Evolutionary conservation across 2,113 vertebrate genomes (phyloP).

Genomic region (Marmota monax): DNA sequence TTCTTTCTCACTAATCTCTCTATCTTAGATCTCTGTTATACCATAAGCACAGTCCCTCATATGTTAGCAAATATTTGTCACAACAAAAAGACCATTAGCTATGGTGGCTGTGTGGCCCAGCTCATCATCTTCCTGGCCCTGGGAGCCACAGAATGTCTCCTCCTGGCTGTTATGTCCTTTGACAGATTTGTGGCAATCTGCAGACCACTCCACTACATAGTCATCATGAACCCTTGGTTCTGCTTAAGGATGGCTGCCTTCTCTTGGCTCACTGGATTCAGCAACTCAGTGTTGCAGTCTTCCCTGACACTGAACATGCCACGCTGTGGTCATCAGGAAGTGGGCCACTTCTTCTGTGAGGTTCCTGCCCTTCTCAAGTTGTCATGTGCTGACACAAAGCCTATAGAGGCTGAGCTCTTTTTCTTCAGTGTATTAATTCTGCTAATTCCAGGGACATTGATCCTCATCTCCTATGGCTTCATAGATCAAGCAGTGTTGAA

Average conservation of each 20-base stretch:
- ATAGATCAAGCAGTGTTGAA: constrained; percentile 54
- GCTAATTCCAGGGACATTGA: constrained; percentile 37
- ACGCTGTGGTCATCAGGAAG: background rate
- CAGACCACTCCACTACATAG: constrained; percentile 42
- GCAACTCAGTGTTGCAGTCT: constrained; percentile 59
- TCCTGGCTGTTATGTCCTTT: constrained; percentile 57
- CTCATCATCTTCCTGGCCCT: constrained; percentile 49
- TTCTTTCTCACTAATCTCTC: constrained; percentile 68
- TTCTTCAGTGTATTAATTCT: constrained; percentile 55
- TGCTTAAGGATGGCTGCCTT: constrained; percentile 20
- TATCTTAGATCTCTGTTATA: constrained; percentile 60
- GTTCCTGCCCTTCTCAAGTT: constrained; percentile 67
- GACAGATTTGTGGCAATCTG: constrained; percentile 41
- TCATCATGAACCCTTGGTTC: constrained; percentile 41
- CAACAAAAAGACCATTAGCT: constrained; percentile 42
- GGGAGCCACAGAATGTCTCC: constrained; percentile 50
- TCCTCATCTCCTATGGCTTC: constrained; percentile 64
- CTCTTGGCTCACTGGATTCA: constrained; percentile 40
- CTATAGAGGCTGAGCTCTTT: constrained; percentile 42
- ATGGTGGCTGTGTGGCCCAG: constrained; percentile 54
- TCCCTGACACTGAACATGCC: constrained; percentile 37
- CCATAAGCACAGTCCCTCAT: constrained; percentile 52
- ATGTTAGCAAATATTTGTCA: constrained; percentile 39
- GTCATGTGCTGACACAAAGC: constrained; percentile 61
- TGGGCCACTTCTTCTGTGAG: constrained; percentile 70